These are phyloP conservation scores for Polypedilum vanderplanki DNA, from an alignment of 1,140 invertebrate genomes.

Conservation along the genomic window DNA sequence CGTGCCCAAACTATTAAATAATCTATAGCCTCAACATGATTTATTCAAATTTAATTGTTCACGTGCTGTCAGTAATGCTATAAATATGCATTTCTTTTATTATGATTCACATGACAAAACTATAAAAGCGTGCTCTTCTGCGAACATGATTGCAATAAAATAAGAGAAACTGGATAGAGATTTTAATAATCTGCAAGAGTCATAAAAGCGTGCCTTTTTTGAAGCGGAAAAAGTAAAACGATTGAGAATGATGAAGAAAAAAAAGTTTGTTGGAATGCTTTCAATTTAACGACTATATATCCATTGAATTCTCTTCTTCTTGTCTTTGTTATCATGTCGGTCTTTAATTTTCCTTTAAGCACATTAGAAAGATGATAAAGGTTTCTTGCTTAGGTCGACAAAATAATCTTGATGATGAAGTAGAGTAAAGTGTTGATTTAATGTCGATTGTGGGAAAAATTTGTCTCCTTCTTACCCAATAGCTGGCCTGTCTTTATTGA, in stretches of 20 bases:
- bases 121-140: conserved; percentile 10
- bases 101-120: conserved; percentile 19
- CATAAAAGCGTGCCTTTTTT: conserved; percentile 1
- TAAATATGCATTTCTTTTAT: neutral
- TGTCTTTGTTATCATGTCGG: too few relatives aligned
- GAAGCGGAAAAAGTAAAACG: neutral
- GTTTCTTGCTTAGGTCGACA: too few relatives aligned
- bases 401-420: too few relatives aligned
- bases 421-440: too few relatives aligned
- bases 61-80: neutral
- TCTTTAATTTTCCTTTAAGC: too few relatives aligned
- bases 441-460: too few relatives aligned
- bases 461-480: too few relatives aligned
- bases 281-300: conserved; percentile 18
- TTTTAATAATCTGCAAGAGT: neutral
- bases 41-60: neutral
- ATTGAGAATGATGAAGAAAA: neutral
- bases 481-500: too few relatives aligned
- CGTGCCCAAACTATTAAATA: neutral
- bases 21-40: neutral
- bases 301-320: neutral
- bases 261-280: neutral
- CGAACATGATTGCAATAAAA: neutral
- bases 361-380: too few relatives aligned
- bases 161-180: neutral